Conservation (phyloP, 1,140 invertebrate species). For the Sitophilus oryzae region DNA sequence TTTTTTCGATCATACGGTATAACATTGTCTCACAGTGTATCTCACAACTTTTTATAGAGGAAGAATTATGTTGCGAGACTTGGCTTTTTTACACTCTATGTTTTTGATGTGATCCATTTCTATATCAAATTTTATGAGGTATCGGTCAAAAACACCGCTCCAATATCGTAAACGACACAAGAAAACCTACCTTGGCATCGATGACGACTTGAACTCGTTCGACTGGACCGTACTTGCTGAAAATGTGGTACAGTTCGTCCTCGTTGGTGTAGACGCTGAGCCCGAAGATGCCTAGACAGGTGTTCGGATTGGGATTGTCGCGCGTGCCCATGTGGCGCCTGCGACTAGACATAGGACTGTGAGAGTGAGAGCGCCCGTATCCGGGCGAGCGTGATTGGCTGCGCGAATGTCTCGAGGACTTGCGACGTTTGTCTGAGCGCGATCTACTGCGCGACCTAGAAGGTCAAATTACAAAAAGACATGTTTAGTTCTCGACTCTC, state of each 20-base stretch:
- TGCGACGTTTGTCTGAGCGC: slow-evolving; percentile 46
- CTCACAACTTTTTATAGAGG: too few relatives aligned
- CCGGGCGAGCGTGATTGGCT: slow-evolving; percentile 51
- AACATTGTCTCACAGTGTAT: too few relatives aligned
- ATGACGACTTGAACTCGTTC: slow-evolving; percentile 94
- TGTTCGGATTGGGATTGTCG: slow-evolving; percentile 82
- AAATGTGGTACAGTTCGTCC: slow-evolving; percentile 87
- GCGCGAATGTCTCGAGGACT: slow-evolving; percentile 47
- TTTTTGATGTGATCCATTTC: too few relatives aligned
- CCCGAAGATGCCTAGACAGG: slow-evolving; percentile 92
- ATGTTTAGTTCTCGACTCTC: slow-evolving; percentile 11
- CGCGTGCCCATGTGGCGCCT: slow-evolving; percentile 53
- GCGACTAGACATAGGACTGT: slow-evolving; percentile 54
- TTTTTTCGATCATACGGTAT: too few relatives aligned
- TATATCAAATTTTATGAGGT: too few relatives aligned
- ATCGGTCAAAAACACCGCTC: too few relatives aligned
- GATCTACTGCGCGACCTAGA: slow-evolving; percentile 47
- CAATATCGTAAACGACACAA: too few relatives aligned
- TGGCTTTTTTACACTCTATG: too few relatives aligned
- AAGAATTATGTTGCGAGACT: too few relatives aligned
- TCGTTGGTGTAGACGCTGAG: slow-evolving; percentile 90
- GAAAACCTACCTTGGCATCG: slow-evolving; percentile 86
- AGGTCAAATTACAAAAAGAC: slow-evolving; percentile 22
- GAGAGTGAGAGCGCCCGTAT: slow-evolving; percentile 47
- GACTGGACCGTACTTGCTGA: slow-evolving; percentile 85